A percentile compares a stretch with the other conserved stretches of the same genome.
Evolutionary conservation across 2,797 vertebrate genomes (phyloP).

Genomic region (Hydrolagus colliei): DNA sequence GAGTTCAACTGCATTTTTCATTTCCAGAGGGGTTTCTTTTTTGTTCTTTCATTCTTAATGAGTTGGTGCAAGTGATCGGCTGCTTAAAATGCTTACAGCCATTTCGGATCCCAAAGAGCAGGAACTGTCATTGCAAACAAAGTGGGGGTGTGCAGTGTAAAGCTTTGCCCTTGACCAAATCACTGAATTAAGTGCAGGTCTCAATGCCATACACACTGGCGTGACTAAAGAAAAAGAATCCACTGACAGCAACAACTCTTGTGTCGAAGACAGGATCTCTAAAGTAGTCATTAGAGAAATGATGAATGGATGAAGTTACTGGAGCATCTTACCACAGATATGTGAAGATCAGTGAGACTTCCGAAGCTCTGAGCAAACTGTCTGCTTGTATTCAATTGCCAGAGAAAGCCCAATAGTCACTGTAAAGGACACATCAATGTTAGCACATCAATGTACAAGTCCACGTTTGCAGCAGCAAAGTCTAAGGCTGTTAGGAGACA

Average conservation of each 20-base stretch:
- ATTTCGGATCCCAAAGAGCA: slow-evolving; percentile 27
- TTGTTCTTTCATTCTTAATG: background rate
- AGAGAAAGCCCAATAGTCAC: background rate
- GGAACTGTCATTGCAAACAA: background rate
- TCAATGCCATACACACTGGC: background rate
- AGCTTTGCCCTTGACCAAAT: background rate
- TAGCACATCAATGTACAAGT: background rate
- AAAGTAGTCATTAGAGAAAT: background rate
- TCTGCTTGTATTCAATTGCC: background rate
- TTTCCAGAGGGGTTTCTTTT: background rate
- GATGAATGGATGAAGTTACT: background rate
- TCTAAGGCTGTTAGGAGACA: background rate
- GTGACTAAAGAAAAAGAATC: background rate
- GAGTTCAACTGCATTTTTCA: background rate
- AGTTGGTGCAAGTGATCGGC: background rate
- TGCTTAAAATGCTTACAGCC: slow-evolving; percentile 21
- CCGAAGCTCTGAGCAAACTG: background rate
- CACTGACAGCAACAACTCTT: background rate
- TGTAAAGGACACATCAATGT: background rate
- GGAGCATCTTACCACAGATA: background rate
- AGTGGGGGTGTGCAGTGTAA: background rate
- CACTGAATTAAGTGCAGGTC: slow-evolving; percentile 10
- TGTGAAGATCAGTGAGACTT: background rate
- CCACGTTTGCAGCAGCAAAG: background rate
- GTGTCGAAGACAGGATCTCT: background rate